Conservation (phyloP, 2,888 invertebrate genomes). For the Drosophila hamatofila region DNA sequence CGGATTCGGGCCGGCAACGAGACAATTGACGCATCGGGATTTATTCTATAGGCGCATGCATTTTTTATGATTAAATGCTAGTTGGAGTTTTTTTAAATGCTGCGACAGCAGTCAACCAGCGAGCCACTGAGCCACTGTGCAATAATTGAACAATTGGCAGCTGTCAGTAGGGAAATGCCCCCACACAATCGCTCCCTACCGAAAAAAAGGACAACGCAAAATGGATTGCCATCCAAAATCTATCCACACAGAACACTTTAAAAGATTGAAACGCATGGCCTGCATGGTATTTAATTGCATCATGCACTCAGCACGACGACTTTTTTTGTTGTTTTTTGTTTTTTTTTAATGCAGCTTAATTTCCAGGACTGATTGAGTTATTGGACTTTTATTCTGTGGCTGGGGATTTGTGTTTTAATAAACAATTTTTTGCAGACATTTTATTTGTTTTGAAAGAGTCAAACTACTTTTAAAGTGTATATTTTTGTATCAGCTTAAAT, state of each 20-base stretch:
- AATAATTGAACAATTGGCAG: slow-evolving; percentile 78
- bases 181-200: background rate
- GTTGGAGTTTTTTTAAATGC: slow-evolving; percentile 60
- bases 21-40: slow-evolving; percentile 76
- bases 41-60: slow-evolving; percentile 78
- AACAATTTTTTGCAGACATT: background rate
- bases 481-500: background rate
- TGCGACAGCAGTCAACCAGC: slow-evolving; percentile 59
- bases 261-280: slow-evolving; percentile 48
- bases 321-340: background rate
- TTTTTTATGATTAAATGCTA: slow-evolving; percentile 78
- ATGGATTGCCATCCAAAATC: slow-evolving; percentile 47
- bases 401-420: slow-evolving; percentile 4
- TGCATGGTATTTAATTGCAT: slow-evolving; percentile 43
- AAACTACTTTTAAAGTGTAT: background rate
- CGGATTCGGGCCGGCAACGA: slow-evolving; percentile 38
- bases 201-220: slow-evolving; percentile 25
- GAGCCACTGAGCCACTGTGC: slow-evolving; percentile 52
- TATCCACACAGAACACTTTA: slow-evolving; percentile 58
- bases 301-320: slow-evolving; percentile 9
- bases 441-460: slow-evolving; percentile 3
- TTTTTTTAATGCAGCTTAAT: slow-evolving; percentile 46
- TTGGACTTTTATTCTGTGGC: slow-evolving; percentile 24
- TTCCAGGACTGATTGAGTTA: slow-evolving; percentile 56
- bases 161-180: slow-evolving; percentile 66